These are phyloP conservation scores for Brachyhypopomus occidentalis DNA, from an alignment of 2,113 vertebrate species.

Conservation along the genomic window DNA sequence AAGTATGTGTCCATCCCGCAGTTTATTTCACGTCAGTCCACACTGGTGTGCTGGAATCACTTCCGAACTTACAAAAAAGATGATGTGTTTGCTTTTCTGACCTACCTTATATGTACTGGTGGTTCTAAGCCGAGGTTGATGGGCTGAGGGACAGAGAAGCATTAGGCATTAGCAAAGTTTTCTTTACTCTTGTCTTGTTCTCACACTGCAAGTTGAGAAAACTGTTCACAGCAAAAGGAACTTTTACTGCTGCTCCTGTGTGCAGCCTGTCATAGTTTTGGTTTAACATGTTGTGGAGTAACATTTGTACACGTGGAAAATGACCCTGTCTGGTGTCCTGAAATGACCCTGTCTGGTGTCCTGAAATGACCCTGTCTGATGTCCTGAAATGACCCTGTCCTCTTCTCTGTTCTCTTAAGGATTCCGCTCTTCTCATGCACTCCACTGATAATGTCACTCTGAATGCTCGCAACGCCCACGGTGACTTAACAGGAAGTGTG, in stretches of 20 bases:
- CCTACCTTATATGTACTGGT: neutral
- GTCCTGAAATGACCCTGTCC: neutral
- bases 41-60: neutral
- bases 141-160: neutral
- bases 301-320: slow-evolving; percentile 26
- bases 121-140: neutral
- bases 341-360: too few relatives aligned
- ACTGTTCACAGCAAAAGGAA: slow-evolving; percentile 69
- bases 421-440: slow-evolving; percentile 83
- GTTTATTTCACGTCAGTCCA: slow-evolving; percentile 16
- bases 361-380: too few relatives aligned
- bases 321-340: too few relatives aligned
- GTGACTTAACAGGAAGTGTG: slow-evolving; percentile 87
- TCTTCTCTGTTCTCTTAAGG: slow-evolving; percentile 68
- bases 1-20: slow-evolving; percentile 72
- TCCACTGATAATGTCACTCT: slow-evolving; percentile 89
- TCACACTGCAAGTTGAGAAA: slow-evolving; percentile 59
- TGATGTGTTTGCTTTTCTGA: neutral
- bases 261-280: slow-evolving; percentile 66
- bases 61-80: neutral
- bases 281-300: slow-evolving; percentile 60
- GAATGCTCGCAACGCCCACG: slow-evolving; percentile 84
- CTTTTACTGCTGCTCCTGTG: slow-evolving; percentile 65
- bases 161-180: neutral
- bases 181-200: slow-evolving; percentile 17